Conservation (phyloP, 1,140 invertebrate species). For the Psilanteris sp. region DNA sequence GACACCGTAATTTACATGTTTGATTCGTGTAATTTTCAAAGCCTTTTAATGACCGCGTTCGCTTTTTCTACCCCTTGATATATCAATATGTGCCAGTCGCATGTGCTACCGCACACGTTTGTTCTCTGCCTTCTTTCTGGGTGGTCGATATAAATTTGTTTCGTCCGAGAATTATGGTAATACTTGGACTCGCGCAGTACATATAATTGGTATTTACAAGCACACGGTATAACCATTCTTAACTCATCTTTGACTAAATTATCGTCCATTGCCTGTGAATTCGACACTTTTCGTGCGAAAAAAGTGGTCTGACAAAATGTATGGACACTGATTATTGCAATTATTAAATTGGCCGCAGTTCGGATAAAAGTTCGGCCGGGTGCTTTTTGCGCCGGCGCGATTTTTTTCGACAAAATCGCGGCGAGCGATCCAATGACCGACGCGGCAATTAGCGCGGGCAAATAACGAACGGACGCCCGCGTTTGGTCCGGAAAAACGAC, state of each 20-base stretch:
- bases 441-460: constrained; percentile 18
- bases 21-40: constrained; percentile 74
- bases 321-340: constrained; percentile 39
- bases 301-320: constrained; percentile 17
- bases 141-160: constrained; percentile 75
- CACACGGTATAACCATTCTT: constrained; percentile 48
- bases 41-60: constrained; percentile 69
- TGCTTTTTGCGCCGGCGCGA: not conserved
- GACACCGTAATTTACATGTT: constrained; percentile 75
- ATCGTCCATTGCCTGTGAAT: constrained; percentile 43
- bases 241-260: constrained; percentile 55
- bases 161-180: constrained; percentile 76
- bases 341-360: constrained; percentile 32
- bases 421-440: constrained; percentile 2
- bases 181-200: constrained; percentile 70
- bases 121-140: constrained; percentile 66
- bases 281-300: constrained; percentile 63
- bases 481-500: not conserved
- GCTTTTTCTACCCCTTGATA: constrained; percentile 45
- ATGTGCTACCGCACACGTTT: constrained; percentile 50
- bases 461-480: constrained; percentile 8
- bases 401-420: constrained; percentile 15
- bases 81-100: constrained; percentile 44
- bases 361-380: not conserved
- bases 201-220: constrained; percentile 79